Evolutionary conservation across 2,113 vertebrate genomes (phyloP).

Genomic region (Hemibagrus wyckioides): DNA sequence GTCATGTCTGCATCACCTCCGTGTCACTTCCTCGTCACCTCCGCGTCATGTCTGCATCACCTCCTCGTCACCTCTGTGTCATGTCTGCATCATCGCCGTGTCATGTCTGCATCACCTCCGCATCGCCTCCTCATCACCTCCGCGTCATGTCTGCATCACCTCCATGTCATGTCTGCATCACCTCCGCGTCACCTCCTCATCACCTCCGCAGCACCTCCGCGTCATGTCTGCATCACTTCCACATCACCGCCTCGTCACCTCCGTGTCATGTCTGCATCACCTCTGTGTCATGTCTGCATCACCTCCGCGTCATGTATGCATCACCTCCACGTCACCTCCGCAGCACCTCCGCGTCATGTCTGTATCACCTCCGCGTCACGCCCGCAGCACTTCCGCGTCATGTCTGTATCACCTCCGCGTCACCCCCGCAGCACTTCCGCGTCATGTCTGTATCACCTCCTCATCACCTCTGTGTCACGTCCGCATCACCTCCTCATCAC

Average conservation of each 20-base stretch:
- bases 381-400: too few relatives aligned
- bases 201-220: neutral
- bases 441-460: too few relatives aligned
- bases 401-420: rapidly evolving
- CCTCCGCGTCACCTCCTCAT: too few relatives aligned
- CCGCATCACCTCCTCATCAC: neutral
- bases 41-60: rapidly evolving
- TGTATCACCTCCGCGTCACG: rapidly evolving
- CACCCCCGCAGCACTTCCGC: too few relatives aligned
- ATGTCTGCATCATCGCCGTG: too few relatives aligned
- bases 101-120: neutral
- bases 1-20: neutral
- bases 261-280: rapidly evolving
- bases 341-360: neutral
- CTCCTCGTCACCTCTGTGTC: too few relatives aligned
- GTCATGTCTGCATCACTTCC: neutral
- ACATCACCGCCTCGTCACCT: too few relatives aligned
- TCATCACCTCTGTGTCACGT: rapidly evolving
- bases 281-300: too few relatives aligned
- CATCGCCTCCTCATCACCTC: neutral
- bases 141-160: rapidly evolving
- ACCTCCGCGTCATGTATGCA: too few relatives aligned
- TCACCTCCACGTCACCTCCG: rapidly evolving
- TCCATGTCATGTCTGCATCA: too few relatives aligned
- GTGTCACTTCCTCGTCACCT: too few relatives aligned